Base-by-base conservation (phyloP, 2,797 vertebrate species). In the Cryptoblepharus egeriae region DNA sequence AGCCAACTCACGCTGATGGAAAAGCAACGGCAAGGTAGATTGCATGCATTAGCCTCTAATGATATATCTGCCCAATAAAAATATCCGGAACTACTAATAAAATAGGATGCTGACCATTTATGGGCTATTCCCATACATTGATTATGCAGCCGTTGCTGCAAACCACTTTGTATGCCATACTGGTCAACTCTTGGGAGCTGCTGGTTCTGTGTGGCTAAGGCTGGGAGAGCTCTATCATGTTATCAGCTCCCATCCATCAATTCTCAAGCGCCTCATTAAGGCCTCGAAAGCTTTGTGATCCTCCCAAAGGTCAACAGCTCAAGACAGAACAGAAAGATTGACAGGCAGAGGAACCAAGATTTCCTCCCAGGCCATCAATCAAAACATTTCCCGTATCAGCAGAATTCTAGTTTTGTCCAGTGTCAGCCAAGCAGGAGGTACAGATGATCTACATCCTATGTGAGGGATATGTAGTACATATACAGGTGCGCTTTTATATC, bases 221-320 rank as follows among this genome's bases (percentile, higher is more conserved):
- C 30, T 11, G 9, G 20, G 5, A 24, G 58, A 68, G 10, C 15
- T 73, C 22, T 37, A 83, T 30, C 52, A 6, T 37, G 65, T 37
- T n/a, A 39, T 16, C 58, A 3, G 70, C 39, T 74, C 18, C 77
- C 52, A 5, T 57, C 11, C 13, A 60, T 42, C 57, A 65, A 80
- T 32, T 75, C 2, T 75, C 65, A 32, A 61, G 30, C 1, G 39
- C 35, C 79, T 77, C 61, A 13, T 77, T 85, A 85, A 60, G 22
- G 22, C 32, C 1, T 0, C 32, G 22, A 85, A 52, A 18, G 22
- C 32, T 1, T 0, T 45, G 22, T 5, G 60, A n/a, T 20, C 32
- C 71, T 55, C 68, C 13, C 49, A 45, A 45, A 16, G 45, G 68
- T 67, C 76, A 79, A 42, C 69, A 15, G 63, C 70, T 61, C 24